Percentiles rank a stretch among this genome's conserved stretches.
Evolutionary conservation across 2,797 vertebrate genomes (phyloP).

Genomic region (Petrocephalus schoutedeni): DNA sequence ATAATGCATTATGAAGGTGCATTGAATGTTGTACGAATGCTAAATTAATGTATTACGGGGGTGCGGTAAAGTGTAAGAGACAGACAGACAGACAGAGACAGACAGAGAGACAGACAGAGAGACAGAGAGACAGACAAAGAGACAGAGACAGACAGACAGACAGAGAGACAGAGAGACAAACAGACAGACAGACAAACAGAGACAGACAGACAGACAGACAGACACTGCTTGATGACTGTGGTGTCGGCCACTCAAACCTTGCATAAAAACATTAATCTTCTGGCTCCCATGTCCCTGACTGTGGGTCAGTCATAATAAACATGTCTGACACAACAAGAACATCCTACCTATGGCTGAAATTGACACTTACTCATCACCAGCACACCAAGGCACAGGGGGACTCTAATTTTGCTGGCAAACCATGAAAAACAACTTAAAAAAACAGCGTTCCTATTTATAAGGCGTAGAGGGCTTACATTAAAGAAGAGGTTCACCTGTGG

Average conservation of each 20-base stretch:
- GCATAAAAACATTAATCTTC: background rate
- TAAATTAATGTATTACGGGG: background rate
- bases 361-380: background rate
- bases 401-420: background rate
- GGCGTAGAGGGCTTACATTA: background rate
- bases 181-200: background rate
- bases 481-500: background rate
- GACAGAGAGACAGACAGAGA: background rate
- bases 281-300: background rate
- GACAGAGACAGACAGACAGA: background rate
- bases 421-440: background rate
- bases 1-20: background rate
- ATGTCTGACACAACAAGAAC: background rate
- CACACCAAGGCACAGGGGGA: background rate
- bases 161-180: background rate
- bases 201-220: too few relatives aligned
- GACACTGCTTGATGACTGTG: background rate
- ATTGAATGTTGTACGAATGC: background rate
- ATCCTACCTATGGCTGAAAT: background rate
- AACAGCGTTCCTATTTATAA: background rate
- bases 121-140: background rate
- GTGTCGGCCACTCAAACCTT: background rate
- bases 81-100: background rate
- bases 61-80: background rate
- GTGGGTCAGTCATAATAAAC: background rate